These are phyloP conservation scores for Cheilinus undulatus DNA, from an alignment of 2,113 vertebrate species.

Conservation along the genomic window DNA sequence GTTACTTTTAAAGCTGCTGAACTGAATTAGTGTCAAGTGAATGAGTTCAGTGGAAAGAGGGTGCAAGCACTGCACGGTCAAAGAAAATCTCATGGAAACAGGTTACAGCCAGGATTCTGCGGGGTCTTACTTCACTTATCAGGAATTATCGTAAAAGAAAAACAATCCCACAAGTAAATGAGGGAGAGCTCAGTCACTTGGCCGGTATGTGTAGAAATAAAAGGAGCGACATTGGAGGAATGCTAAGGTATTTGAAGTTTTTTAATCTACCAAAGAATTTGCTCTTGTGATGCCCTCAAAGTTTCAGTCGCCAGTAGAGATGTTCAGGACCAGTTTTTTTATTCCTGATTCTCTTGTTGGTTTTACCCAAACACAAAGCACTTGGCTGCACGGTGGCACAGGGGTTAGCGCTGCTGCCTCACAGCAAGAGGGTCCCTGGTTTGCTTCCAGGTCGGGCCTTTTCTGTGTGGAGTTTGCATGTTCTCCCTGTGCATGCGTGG, in stretches of 20 bases:
- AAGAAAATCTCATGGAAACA: constrained; percentile 46
- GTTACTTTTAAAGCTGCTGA: constrained; percentile 25
- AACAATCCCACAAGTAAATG: constrained; percentile 19
- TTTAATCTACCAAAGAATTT: neutral
- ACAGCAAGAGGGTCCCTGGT: too few relatives aligned
- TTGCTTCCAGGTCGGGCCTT: too few relatives aligned
- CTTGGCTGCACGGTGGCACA: too few relatives aligned
- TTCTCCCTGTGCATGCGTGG: too few relatives aligned
- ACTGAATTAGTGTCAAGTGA: constrained; percentile 31
- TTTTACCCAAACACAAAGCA: too few relatives aligned
- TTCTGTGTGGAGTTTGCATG: too few relatives aligned
- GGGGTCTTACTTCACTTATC: constrained; percentile 41
- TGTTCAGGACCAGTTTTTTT: too few relatives aligned
- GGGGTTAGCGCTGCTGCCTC: too few relatives aligned
- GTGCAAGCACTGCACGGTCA: constrained; percentile 10
- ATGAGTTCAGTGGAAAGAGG: constrained; percentile 32
- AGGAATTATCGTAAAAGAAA: constrained; percentile 9
- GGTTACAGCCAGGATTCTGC: constrained; percentile 31
- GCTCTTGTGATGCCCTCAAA: neutral
- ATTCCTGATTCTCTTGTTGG: too few relatives aligned
- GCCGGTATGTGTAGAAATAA: neutral
- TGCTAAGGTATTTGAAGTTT: neutral
- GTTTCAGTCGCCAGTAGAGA: neutral
- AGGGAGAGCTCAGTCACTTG: constrained; percentile 14
- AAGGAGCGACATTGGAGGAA: neutral